Base-by-base conservation (phyloP, 2,797 vertebrate genomes). In the Simalia tracyae region DNA sequence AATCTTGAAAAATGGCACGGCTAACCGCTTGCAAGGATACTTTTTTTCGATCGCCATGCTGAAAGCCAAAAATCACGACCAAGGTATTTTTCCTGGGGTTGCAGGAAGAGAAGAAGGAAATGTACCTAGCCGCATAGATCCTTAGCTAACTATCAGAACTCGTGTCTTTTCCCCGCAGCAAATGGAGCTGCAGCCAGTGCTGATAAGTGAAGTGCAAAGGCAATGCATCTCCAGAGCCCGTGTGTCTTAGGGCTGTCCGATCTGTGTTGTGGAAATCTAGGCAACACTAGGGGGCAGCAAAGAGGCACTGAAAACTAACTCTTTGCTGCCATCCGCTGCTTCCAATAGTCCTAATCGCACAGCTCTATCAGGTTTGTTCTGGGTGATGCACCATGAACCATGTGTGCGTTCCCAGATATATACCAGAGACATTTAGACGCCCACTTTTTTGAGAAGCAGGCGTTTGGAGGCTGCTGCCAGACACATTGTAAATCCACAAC, bases 401-500 rank as follows among this genome's bases (percentile, higher is more conserved):
- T 5, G 8, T 50, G 57, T 72, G 0, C 31, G 4, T 46, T 63
- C 68, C 59, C 86, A 17, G 72, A 36, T 26, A 31, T 31, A 36
- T 63, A 72, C n/a, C 86, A 19, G 19, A 91, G 59, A 24, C 42
- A 19, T 28, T 28, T 61, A 64, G 68, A 57, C 60, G 24, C n/a
- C 15, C 28, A 1, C 72, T 15, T 57, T 19, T 4, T 8, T 56
- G 11, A 81, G 87, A 85, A 72, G 60, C 87, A 92, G 91, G 76
- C 87, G 0, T 81, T 84, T 68, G 36, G 2, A 19, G 56, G 22
- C 28, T 9, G 56, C 64, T 87, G 92, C 88, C 88, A 87, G 84
- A 56, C 26, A 28, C 66, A 15, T 88, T 84, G 86, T 92, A 92
- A 92, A 92, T 92, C 91, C 63, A 89, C 84, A 72, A 64, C 76